phyloP scores from a whole-genome alignment of 2,888 invertebrate genomes.

The Lordiphosa fenestrarum region DNA sequence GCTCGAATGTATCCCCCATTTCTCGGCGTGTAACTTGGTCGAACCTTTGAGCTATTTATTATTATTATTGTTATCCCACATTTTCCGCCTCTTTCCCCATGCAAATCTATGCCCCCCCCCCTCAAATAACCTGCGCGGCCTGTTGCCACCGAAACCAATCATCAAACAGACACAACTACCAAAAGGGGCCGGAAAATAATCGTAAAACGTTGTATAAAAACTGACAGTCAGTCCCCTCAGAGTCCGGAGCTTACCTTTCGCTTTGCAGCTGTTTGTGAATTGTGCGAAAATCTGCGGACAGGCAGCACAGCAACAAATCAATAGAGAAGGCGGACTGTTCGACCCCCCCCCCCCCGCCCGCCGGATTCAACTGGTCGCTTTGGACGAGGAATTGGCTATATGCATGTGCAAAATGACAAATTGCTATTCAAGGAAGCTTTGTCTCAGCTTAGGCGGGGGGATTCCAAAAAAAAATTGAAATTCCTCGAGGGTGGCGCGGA shows the following conservation, averaged over 20 bases:
- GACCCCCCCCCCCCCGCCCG: conserved; percentile 11
- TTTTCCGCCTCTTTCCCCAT: neutral
- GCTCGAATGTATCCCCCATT: too few relatives aligned
- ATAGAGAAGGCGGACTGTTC: conserved; percentile 22
- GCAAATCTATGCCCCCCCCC: conserved; percentile 1
- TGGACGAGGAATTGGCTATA: conserved; percentile 49
- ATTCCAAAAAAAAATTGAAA: neutral
- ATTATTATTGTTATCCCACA: neutral
- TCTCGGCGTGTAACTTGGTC: too few relatives aligned
- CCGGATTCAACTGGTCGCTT: conserved; percentile 38
- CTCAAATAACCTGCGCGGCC: conserved; percentile 43
- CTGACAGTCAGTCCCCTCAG: conserved; percentile 2
- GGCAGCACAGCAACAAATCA: conserved; percentile 27
- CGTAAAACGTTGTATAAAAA: conserved; percentile 52
- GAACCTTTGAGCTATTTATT: neutral
- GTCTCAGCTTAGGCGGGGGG: conserved; percentile 20
- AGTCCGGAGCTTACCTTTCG: conserved; percentile 15
- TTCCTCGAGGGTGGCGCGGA: neutral
- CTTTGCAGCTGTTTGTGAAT: conserved; percentile 10
- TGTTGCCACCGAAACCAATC: conserved; percentile 58
- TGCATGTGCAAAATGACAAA: conserved; percentile 35
- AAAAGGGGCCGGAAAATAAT: conserved; percentile 37
- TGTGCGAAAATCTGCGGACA: conserved; percentile 37
- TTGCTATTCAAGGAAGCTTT: conserved; percentile 14
- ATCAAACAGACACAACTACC: conserved; percentile 16